Percentiles rank a stretch among this genome's conserved stretches.
Conservation (phyloP, 2,113 vertebrate genomes). For the Chionis minor region DNA sequence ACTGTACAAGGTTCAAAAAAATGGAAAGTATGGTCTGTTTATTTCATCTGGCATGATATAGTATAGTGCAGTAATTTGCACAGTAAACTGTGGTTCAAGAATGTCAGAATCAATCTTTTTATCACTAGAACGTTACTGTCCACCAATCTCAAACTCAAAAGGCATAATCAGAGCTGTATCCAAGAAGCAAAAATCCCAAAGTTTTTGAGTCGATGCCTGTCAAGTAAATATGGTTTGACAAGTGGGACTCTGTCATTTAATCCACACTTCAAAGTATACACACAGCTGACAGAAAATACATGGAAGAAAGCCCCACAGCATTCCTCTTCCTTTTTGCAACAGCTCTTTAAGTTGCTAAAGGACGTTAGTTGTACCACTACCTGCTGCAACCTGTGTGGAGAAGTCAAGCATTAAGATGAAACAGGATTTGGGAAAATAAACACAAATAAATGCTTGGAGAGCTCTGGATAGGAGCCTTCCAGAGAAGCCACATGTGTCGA, state of each 20-base stretch:
- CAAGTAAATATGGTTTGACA: neutral
- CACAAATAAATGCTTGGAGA: neutral
- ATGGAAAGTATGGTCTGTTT: neutral
- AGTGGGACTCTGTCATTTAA: neutral
- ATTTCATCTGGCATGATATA: neutral
- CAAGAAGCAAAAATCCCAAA: neutral
- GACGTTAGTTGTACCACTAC: neutral
- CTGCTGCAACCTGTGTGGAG: neutral
- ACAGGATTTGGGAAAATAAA: neutral
- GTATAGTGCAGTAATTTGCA: neutral
- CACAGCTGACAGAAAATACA: neutral
- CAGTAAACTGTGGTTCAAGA: neutral
- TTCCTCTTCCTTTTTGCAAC: neutral
- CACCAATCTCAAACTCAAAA: neutral
- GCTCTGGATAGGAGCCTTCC: neutral
- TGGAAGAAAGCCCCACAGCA: neutral
- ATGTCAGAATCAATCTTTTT: neutral
- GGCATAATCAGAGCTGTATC: neutral
- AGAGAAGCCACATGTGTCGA: accelerated
- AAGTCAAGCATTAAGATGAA: neutral
- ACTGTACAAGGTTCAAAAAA: neutral
- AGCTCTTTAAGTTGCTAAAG: neutral
- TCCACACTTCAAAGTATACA: neutral
- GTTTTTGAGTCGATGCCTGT: neutral
- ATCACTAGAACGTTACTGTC: neutral